A percentile compares a stretch with the other conserved stretches of the same genome.
phyloP scores from a whole-genome alignment of 2,888 invertebrate genomes.

The Dasysyrphus albostriatus region DNA sequence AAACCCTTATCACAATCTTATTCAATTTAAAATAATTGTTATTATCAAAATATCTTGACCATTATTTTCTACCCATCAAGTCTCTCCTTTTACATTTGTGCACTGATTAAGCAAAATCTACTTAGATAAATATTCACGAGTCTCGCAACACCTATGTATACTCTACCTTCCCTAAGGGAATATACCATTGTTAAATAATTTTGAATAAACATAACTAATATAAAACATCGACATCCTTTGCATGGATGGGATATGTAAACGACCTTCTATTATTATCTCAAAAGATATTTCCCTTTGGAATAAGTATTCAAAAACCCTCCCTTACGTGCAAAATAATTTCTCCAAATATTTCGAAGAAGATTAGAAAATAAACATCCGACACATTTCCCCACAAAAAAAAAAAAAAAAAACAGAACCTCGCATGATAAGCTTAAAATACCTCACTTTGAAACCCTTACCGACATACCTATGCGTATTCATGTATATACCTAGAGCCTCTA shows the following conservation, averaged over 20 bases:
- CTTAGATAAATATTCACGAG: conserved; percentile 17
- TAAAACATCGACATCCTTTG: background rate
- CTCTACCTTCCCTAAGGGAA: background rate
- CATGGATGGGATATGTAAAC: background rate
- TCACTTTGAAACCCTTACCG: background rate
- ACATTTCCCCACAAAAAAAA: background rate
- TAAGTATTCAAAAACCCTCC: conserved; percentile 52
- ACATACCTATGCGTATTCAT: no score
- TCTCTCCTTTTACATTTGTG: background rate
- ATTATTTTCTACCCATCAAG: background rate
- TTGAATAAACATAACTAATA: conserved; percentile 16
- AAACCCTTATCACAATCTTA: background rate
- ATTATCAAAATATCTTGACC: conserved; percentile 25
- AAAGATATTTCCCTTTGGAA: conserved; percentile 42
- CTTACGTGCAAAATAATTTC: conserved; percentile 44
- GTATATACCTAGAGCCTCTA: no score
- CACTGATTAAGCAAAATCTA: conserved; percentile 19
- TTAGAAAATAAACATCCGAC: conserved; percentile 29
- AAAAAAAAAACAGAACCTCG: background rate
- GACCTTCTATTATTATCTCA: conserved; percentile 6
- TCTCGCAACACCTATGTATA: background rate
- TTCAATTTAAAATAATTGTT: conserved; percentile 3
- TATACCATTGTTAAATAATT: conserved; percentile 25
- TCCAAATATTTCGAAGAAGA: conserved; percentile 26
- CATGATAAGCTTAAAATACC: conserved; percentile 26